A percentile compares a stretch with the other conserved stretches of the same genome.
These are phyloP conservation scores for Axea sp. DNA, from an alignment of 2,888 invertebrate genomes.

Conservation along the genomic window DNA sequence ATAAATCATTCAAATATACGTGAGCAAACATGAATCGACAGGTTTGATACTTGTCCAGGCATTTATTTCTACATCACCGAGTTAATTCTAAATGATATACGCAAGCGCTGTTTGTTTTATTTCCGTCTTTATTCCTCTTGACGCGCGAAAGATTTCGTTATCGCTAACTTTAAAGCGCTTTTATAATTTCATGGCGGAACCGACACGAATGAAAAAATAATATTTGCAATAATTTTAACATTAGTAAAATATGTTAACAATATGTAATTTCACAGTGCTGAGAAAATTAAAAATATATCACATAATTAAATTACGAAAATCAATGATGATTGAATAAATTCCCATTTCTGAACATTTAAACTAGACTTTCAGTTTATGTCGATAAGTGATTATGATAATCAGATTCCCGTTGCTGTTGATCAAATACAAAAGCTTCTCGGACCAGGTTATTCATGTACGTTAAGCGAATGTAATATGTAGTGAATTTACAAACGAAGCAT, in stretches of 20 bases:
- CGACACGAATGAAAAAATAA: too few species aligned
- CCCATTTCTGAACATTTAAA: too few species aligned
- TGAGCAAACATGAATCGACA: too few species aligned
- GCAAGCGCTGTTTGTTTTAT: slow-evolving; percentile 43
- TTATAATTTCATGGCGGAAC: neutral
- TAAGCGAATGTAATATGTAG: neutral
- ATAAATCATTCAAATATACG: too few species aligned
- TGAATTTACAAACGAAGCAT: too few species aligned
- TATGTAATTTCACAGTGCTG: too few species aligned
- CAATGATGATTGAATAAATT: too few species aligned
- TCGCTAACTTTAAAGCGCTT: neutral
- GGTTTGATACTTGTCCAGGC: slow-evolving; percentile 49
- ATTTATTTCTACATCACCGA: slow-evolving; percentile 42
- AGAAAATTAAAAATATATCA: too few species aligned
- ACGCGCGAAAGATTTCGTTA: slow-evolving; percentile 23
- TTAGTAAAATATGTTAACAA: too few species aligned
- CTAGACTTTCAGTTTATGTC: neutral
- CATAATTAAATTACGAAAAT: too few species aligned
- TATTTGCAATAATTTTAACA: too few species aligned
- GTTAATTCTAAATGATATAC: slow-evolving; percentile 48
- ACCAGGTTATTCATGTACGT: slow-evolving; percentile 2
- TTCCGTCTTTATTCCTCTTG: slow-evolving; percentile 21
- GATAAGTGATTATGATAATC: slow-evolving; percentile 15
- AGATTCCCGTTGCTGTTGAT: neutral
- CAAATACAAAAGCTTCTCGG: slow-evolving; percentile 12